Percentiles rank a stretch among this genome's conserved stretches.
Conservation (phyloP, 92 coral and sea anemone species). For the Bergia sp. region DNA sequence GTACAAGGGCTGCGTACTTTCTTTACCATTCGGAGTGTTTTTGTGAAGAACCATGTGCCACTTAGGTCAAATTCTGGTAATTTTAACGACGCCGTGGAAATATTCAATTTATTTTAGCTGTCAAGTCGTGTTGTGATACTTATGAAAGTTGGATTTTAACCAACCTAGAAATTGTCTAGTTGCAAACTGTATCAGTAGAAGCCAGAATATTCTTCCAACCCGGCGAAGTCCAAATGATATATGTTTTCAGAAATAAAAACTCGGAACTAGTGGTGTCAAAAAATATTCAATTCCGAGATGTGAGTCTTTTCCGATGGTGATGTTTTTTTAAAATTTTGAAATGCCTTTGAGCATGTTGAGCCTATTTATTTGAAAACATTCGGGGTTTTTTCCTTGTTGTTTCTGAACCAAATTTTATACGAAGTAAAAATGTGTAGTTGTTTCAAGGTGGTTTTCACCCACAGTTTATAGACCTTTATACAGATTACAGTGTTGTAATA, state of each 20-base stretch:
- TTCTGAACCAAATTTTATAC: background rate
- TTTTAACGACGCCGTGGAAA: too few species aligned
- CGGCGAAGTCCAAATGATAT: background rate
- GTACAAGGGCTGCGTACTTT: background rate
- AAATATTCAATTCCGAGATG: background rate
- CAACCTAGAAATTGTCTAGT: too few species aligned
- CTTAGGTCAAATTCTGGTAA: too few species aligned
- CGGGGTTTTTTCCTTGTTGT: slow-evolving; percentile 4
- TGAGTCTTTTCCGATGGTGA: background rate
- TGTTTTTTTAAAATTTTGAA: background rate
- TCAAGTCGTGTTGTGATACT: too few species aligned
- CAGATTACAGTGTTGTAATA: background rate
- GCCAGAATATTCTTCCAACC: background rate
- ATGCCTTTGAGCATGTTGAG: background rate
- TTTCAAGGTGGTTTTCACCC: slow-evolving; percentile 31
- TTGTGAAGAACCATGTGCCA: too few species aligned
- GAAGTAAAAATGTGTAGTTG: background rate
- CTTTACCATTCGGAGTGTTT: too few species aligned
- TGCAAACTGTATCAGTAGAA: too few species aligned
- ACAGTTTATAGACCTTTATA: background rate
- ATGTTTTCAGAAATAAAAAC: too few species aligned
- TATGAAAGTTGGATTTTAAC: too few species aligned
- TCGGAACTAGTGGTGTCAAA: background rate
- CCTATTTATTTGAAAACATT: background rate
- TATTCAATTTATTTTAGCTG: too few species aligned